Evolutionary conservation across 2,113 vertebrate genomes (phyloP).

Genomic region (Cnemophilus loriae): DNA sequence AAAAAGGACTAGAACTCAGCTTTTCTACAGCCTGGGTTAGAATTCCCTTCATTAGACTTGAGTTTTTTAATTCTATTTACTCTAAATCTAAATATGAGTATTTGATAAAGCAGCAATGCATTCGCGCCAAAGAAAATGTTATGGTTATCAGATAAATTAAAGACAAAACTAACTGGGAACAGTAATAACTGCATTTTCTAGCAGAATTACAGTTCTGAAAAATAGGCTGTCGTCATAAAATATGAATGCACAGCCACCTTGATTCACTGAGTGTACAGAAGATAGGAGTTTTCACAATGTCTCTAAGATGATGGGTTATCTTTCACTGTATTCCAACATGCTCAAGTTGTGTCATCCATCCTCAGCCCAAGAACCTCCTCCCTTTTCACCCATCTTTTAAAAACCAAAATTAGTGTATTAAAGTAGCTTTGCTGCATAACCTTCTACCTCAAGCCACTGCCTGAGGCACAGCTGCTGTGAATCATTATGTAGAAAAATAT

Average conservation of each 20-base stretch:
- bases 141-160: not conserved
- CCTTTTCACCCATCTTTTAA: not conserved
- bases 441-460: not conserved
- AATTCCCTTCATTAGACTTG: not conserved
- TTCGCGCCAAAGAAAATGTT: not conserved
- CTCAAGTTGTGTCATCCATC: not conserved
- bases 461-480: not conserved
- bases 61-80: not conserved
- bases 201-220: not conserved
- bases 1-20: not conserved
- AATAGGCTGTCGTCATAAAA: not conserved
- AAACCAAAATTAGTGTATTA: not conserved
- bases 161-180: not conserved
- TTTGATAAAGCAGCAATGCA: not conserved
- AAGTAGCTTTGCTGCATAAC: not conserved
- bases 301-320: not conserved
- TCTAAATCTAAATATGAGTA: not conserved
- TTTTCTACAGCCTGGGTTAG: not conserved
- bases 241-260: not conserved
- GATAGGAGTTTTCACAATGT: not conserved
- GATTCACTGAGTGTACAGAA: not conserved
- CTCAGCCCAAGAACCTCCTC: not conserved
- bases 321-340: not conserved
- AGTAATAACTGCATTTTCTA: not conserved
- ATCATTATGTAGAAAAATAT: slow-evolving; percentile 20